phyloP scores from a whole-genome alignment of 2,797 vertebrate genomes.

The Vultur gryphus region DNA sequence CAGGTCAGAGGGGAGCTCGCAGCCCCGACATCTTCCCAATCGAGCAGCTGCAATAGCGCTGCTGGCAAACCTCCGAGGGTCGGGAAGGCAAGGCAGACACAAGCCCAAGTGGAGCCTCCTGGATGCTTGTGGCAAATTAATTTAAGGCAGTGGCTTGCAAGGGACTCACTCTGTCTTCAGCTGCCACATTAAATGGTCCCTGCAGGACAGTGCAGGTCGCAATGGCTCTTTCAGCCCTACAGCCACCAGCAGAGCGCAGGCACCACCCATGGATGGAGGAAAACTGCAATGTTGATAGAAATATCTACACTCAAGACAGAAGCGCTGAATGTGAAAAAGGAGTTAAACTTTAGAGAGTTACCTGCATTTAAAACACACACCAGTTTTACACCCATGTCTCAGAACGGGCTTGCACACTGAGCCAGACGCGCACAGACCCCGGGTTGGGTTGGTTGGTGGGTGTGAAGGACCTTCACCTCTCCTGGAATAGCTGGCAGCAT shows the following conservation, averaged over 20 bases:
- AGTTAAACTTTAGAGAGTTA: not conserved
- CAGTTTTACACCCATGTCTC: not conserved
- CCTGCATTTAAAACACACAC: not conserved
- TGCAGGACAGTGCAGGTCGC: not conserved
- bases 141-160: not conserved
- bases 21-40: not conserved
- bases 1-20: not conserved
- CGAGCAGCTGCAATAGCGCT: not conserved
- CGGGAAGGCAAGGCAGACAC: not conserved
- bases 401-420: not conserved
- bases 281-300: rapidly evolving
- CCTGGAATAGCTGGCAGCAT: not conserved
- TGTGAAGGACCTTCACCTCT: not conserved
- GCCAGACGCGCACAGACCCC: rapidly evolving
- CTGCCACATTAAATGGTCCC: not conserved
- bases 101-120: not conserved
- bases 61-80: rapidly evolving
- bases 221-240: not conserved
- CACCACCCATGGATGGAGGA: not conserved
- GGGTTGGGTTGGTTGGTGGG: not conserved
- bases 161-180: not conserved
- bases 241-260: not conserved
- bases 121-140: not conserved
- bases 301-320: rapidly evolving
- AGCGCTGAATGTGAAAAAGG: not conserved